Evolutionary conservation across 2,113 vertebrate genomes (phyloP).

Genomic region (Meleagris gallopavo): DNA sequence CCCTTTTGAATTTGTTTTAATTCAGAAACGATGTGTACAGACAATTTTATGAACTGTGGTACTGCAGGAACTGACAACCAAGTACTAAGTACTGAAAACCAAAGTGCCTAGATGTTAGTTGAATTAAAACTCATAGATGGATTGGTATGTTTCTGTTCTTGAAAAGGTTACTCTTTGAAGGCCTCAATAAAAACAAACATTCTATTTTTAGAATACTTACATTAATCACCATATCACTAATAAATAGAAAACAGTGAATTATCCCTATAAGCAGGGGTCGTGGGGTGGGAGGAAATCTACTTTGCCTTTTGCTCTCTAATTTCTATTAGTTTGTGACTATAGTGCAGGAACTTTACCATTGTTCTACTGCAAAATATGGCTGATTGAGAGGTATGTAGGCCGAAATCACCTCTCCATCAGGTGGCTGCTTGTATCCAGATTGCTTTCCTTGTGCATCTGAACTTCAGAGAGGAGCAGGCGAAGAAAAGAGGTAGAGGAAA

Average conservation of each 20-base stretch:
- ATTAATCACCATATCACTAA: neutral
- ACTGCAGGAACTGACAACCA: neutral
- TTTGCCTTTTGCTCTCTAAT: neutral
- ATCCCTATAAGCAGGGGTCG: neutral
- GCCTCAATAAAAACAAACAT: neutral
- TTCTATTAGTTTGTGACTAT: neutral
- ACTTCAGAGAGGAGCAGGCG: neutral
- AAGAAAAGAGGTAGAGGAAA: neutral
- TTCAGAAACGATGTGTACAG: neutral
- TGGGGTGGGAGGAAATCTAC: neutral
- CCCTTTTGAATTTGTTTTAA: neutral
- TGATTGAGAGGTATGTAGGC: neutral
- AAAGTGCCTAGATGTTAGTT: neutral
- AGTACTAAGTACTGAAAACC: neutral
- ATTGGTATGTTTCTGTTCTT: neutral
- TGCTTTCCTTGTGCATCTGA: neutral
- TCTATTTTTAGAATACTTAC: neutral
- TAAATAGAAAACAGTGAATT: neutral
- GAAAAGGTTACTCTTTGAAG: neutral
- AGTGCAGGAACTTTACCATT: neutral
- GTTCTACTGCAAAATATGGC: neutral
- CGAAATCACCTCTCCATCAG: neutral
- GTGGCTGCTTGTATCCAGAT: neutral
- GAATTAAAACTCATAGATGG: neutral
- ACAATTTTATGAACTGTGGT: neutral